Percentiles rank a stretch among this genome's conserved stretches.
Conservation (phyloP, 2,113 vertebrate genomes). For the Cheirogaleus medius region DNA sequence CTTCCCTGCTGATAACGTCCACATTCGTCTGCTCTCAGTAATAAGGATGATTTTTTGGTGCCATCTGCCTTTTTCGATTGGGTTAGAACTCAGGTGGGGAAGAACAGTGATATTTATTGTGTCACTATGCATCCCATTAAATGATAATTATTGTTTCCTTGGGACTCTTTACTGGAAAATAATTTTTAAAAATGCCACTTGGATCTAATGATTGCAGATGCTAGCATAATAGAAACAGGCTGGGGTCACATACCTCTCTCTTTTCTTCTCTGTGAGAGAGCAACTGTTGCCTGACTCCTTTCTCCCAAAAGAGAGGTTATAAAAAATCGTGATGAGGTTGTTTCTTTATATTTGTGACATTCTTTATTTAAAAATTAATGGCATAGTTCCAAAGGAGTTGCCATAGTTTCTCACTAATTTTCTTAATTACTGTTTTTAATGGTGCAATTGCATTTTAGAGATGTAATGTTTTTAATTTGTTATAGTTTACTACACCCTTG, state of each 20-base stretch:
- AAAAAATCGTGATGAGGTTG: not conserved
- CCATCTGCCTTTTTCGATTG: constrained; percentile 33
- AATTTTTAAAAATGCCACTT: constrained; percentile 55
- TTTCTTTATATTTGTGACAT: not conserved
- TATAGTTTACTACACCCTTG: constrained; percentile 23
- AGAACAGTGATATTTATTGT: constrained; percentile 41
- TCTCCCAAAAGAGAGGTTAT: not conserved
- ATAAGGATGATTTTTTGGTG: not conserved
- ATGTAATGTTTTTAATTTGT: constrained; percentile 29
- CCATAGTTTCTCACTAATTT: constrained; percentile 46
- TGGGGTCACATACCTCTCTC: not conserved
- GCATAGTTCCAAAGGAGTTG: constrained; percentile 38
- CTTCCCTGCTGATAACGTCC: not conserved
- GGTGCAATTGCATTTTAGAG: constrained; percentile 22
- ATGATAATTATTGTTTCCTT: constrained; percentile 57
- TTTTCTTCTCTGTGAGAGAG: not conserved
- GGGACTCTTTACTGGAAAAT: constrained; percentile 54
- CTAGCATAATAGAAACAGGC: not conserved
- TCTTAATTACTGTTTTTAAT: constrained; percentile 53
- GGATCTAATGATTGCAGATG: constrained; percentile 60
- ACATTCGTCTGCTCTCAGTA: not conserved
- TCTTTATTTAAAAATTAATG: constrained; percentile 51
- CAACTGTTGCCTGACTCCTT: not conserved
- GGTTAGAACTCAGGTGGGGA: constrained; percentile 44
- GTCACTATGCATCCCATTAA: constrained; percentile 23